A percentile compares a stretch with the other conserved stretches of the same genome.
Evolutionary conservation across 2,113 vertebrate genomes (phyloP).

Genomic region (Urocolius indicus): DNA sequence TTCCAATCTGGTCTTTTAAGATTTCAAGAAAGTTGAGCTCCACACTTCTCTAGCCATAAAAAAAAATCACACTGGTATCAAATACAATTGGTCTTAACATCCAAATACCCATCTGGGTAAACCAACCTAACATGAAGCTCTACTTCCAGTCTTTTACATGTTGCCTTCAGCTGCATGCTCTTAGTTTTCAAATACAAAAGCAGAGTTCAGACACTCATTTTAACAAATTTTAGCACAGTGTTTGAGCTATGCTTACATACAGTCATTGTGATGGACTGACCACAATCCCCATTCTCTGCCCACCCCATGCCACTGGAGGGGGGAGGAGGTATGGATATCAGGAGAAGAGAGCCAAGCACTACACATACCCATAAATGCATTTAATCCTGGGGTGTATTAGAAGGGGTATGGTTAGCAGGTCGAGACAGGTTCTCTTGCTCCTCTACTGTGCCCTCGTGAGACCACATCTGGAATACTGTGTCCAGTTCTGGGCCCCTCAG

Average conservation of each 20-base stretch:
- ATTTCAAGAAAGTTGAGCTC: not conserved
- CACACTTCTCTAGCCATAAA: not conserved
- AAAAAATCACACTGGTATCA: not conserved
- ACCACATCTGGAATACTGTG: too few species aligned
- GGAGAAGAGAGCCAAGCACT: not conserved
- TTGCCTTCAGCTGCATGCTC: not conserved
- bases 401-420: too few species aligned
- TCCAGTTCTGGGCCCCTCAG: too few species aligned
- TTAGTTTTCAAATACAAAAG: not conserved
- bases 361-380: not conserved
- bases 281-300: too few species aligned
- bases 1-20: not conserved
- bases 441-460: too few species aligned
- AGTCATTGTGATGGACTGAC: not conserved
- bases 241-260: not conserved
- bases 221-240: not conserved
- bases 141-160: not conserved
- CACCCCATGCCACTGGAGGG: too few species aligned
- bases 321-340: too few species aligned
- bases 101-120: not conserved
- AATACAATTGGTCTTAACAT: rapidly evolving
- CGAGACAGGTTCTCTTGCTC: too few species aligned
- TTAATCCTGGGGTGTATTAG: too few species aligned
- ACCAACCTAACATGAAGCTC: not conserved
- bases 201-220: not conserved